These are phyloP conservation scores for Entomobrya multifasciata DNA, from an alignment of 2,888 invertebrate genomes.

Conservation along the genomic window DNA sequence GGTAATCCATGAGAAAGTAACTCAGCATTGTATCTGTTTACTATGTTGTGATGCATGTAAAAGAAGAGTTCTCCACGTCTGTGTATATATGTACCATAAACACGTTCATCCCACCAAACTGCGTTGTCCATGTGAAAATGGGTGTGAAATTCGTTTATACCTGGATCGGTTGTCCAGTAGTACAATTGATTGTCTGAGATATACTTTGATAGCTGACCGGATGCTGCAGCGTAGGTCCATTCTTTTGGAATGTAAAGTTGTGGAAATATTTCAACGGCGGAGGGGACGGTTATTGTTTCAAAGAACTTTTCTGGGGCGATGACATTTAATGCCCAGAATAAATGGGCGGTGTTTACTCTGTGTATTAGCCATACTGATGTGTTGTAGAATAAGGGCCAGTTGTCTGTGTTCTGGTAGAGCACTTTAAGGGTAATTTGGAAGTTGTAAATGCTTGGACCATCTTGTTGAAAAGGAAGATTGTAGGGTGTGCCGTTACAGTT, in stretches of 20 bases:
- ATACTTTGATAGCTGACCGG: constrained; percentile 81
- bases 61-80: constrained; percentile 86
- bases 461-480: constrained; percentile 19
- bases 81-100: constrained; percentile 83
- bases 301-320: constrained; percentile 6
- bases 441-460: not conserved
- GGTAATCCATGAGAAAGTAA: constrained; percentile 87
- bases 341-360: not conserved
- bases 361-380: constrained; percentile 33
- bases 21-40: constrained; percentile 87
- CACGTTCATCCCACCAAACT: constrained; percentile 84
- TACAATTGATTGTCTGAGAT: constrained; percentile 84
- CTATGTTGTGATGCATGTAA: constrained; percentile 86
- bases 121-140: constrained; percentile 85
- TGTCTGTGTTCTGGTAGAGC: constrained; percentile 31
- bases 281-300: not conserved
- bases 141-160: constrained; percentile 86
- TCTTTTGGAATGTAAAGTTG: constrained; percentile 27
- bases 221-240: not conserved
- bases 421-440: not conserved
- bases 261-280: constrained; percentile 39
- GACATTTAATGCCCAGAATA: constrained; percentile 24
- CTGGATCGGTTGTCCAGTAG: constrained; percentile 87
- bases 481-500: not conserved
- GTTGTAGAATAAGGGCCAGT: constrained; percentile 42